These are phyloP conservation scores for Stichopus chloronotus DNA, from an alignment of 35 echinoderm and acorn worm species.

Conservation along the genomic window DNA sequence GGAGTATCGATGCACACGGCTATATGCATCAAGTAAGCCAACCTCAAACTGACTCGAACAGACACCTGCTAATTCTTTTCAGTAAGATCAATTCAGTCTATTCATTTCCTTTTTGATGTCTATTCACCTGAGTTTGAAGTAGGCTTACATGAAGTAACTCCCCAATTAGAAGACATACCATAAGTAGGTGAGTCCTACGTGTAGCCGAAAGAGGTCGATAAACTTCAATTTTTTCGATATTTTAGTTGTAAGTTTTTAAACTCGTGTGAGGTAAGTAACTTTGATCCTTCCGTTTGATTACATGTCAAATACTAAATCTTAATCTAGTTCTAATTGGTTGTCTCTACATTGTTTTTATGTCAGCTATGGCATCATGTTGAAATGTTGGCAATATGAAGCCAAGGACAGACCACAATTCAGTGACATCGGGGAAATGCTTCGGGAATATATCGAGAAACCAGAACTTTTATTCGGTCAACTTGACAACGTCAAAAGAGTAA, in stretches of 20 bases:
- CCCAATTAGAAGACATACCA: too few species aligned
- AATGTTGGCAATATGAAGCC: conserved; percentile 28
- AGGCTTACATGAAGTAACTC: too few species aligned
- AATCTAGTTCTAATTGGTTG: background rate
- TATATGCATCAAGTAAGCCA: too few species aligned
- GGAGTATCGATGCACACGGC: too few species aligned
- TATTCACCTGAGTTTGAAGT: too few species aligned
- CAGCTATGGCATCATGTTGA: conserved; percentile 16
- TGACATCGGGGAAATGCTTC: background rate
- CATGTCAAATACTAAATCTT: background rate
- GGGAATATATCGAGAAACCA: background rate
- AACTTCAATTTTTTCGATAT: background rate
- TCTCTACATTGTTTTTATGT: background rate
- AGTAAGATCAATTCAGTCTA: too few species aligned
- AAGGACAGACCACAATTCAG: background rate
- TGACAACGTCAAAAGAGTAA: background rate
- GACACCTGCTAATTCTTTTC: too few species aligned
- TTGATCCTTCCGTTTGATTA: background rate
- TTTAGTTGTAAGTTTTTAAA: background rate
- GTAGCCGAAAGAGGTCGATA: too few species aligned
- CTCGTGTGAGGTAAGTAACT: background rate
- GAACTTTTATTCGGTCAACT: background rate
- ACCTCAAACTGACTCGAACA: too few species aligned
- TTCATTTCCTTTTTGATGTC: too few species aligned
- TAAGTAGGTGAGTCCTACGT: too few species aligned